Evolutionary conservation across 1,140 invertebrate genomes (phyloP), one percentile per base, ranked within the genome.

Genomic region (Coelopa frigida): DNA sequence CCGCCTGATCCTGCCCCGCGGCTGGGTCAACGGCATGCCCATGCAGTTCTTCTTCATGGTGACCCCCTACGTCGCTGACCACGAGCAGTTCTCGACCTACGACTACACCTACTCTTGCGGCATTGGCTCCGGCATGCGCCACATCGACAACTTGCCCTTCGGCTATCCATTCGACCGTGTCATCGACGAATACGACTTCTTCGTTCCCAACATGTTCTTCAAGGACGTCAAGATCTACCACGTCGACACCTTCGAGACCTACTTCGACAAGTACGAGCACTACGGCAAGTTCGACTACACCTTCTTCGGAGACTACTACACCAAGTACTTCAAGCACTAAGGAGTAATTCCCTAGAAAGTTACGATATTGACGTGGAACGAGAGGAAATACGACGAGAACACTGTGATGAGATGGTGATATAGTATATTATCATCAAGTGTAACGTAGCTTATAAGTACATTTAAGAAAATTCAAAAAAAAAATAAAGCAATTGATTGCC

Each of bases 171-270:
- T 73, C 51, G 71, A 74, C 41, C 62, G 72, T 20, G 56, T 53
- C 5, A 64, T 71, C 38, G 57, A 68, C 43, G 57, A 69, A 46
- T 69, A 59, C 44, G 58, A 59, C 18, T 67, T 70, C 61, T 64
- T 70, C 14, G 44, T 71, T 4, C 71, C 74, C 2, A 82, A 83
- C 58, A 78, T 80, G 66, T 69, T 73, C 48, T 74, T 77, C 48
- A 71, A 74, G 32, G 77, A 70, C 36, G 53, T 67, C 11, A 36
- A 38, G 6, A 66, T 72, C 53, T 58, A 53, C 29, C 61, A 65
- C 20, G 15, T 42, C 12, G 53, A 65, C 15, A 40, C 21, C 5
- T n/a, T 22, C 8, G 50, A 62, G 45, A 50, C 56, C 11, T 62
- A 57, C 57, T 15, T 11, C n/a, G 57, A 62, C 48, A 39, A 52